Conservation (phyloP, 2,797 vertebrate species). For the Pipistrellus kuhlii region DNA sequence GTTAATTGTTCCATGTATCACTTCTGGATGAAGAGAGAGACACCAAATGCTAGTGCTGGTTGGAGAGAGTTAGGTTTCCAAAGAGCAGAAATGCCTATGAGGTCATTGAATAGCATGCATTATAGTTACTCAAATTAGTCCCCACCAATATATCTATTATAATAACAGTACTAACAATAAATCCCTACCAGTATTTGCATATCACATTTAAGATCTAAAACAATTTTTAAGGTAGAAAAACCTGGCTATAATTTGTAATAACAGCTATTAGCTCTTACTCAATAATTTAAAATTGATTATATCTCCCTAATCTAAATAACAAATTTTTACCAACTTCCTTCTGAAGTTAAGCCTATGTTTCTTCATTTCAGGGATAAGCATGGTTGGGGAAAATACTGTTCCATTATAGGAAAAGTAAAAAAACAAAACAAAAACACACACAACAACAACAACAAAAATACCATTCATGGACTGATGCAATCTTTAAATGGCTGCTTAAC, state of each 20-base stretch:
- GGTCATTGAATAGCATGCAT: background rate
- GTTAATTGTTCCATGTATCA: background rate
- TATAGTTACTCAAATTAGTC: background rate
- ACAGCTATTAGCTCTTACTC: slow-evolving; percentile 56
- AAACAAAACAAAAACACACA: slow-evolving; percentile 2
- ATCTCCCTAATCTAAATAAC: slow-evolving; percentile 67
- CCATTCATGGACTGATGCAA: background rate
- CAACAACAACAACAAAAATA: background rate
- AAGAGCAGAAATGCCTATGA: background rate
- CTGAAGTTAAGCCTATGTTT: slow-evolving; percentile 30
- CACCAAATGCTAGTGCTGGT: background rate
- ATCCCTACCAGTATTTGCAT: slow-evolving; percentile 56
- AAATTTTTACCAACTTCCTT: background rate
- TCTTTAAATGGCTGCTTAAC: slow-evolving; percentile 13
- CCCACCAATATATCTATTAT: background rate
- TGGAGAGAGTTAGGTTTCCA: background rate
- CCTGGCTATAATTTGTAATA: slow-evolving; percentile 58
- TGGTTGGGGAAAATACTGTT: slow-evolving; percentile 31
- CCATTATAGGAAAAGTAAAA: slow-evolving; percentile 26
- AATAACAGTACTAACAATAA: slow-evolving; percentile 50
- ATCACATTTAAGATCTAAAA: slow-evolving; percentile 57
- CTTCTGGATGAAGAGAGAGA: background rate
- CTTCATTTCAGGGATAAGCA: slow-evolving; percentile 41
- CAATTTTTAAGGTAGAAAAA: slow-evolving; percentile 59
- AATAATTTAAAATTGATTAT: slow-evolving; percentile 72